Evolutionary conservation across 2,888 invertebrate genomes (phyloP), one percentile per base, ranked within the genome.

Genomic region (Neoaliturus tenellus): DNA sequence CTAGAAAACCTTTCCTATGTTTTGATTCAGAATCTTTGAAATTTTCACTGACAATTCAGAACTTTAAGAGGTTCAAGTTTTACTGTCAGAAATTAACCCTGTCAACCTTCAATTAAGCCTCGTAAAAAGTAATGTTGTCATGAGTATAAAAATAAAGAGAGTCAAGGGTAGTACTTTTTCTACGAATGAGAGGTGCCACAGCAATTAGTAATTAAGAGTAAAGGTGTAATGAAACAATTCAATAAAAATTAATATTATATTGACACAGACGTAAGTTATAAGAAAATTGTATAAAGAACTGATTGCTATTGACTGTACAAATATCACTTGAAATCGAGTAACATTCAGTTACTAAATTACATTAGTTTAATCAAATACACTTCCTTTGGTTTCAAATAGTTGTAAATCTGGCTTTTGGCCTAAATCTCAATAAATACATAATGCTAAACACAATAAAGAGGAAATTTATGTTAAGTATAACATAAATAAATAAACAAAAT

Each of bases 251-350:
- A 78, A 78, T 78, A 78, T 78, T 75, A 48, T 78, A 78, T 78
- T 78, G 78, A 78, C 78, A 78, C 73, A 78, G 78, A 48, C 55
- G 78, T 75, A 75, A 48, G 75, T 78, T 55, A 81, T 81, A 81
- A 81, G 62, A 81, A 81, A 81, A 81, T 25, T 67, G 67, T 67
- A 81, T 44, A 81, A 81, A 67, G 81, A 81, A 62, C 62, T 67
- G 67, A 81, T 81, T 81, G 67, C 81, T 67, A 81, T 41, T 67
- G n/a, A 81, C 81, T 67, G 41, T 81, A 81, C 62, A 67, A 58
- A 81, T 67, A 69, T 81, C 67, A 81, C 81, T 81, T 81, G 69
- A 81, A 55, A 17, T 51, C 33, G 33, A 51, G 55, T 55, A 69
- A 81, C 69, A n/a, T 25, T 67, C 41, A 81, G 35, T 80, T 80